A percentile compares a stretch with the other conserved stretches of the same genome.
These are phyloP conservation scores for Hirtodrosophila cameraria DNA, from an alignment of 2,888 invertebrate genomes.

Conservation along the genomic window DNA sequence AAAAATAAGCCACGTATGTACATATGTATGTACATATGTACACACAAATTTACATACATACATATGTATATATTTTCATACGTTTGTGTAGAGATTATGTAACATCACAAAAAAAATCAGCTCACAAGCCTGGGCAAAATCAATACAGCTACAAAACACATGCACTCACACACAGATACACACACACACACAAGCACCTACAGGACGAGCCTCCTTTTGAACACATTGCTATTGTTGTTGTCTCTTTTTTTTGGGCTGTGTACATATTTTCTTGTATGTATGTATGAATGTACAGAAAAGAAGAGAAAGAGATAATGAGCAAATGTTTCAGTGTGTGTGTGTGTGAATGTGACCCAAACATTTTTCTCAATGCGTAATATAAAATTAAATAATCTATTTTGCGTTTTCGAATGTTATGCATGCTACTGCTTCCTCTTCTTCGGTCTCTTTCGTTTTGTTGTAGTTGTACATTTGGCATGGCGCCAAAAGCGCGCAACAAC, in stretches of 20 bases:
- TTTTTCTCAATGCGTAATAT: constrained; percentile 51
- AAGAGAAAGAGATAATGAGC: background rate
- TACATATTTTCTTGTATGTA: too few species aligned
- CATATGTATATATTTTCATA: background rate
- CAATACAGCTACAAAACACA: too few species aligned
- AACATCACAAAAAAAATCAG: constrained; percentile 39
- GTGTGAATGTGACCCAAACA: constrained; percentile 44
- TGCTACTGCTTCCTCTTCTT: constrained; percentile 14
- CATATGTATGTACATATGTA: background rate
- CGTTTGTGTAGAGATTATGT: constrained; percentile 32
- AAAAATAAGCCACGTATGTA: constrained; percentile 37
- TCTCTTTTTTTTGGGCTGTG: constrained; percentile 15
- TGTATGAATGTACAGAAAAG: too few species aligned
- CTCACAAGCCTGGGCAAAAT: constrained; percentile 36
- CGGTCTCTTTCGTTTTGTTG: constrained; percentile 9
- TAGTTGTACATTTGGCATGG: constrained; percentile 32
- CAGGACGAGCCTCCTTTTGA: constrained; percentile 77
- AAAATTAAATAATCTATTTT: constrained; percentile 53
- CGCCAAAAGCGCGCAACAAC: constrained; percentile 45
- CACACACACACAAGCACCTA: constrained; percentile 18
- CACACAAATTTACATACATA: background rate
- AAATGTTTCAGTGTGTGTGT: background rate
- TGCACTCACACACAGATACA: constrained; percentile 19
- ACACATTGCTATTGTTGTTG: constrained; percentile 31
- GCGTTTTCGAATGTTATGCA: constrained; percentile 48